These are phyloP conservation scores for Hystrix brachyura DNA, from an alignment of 2,113 vertebrate species.

Conservation along the genomic window DNA sequence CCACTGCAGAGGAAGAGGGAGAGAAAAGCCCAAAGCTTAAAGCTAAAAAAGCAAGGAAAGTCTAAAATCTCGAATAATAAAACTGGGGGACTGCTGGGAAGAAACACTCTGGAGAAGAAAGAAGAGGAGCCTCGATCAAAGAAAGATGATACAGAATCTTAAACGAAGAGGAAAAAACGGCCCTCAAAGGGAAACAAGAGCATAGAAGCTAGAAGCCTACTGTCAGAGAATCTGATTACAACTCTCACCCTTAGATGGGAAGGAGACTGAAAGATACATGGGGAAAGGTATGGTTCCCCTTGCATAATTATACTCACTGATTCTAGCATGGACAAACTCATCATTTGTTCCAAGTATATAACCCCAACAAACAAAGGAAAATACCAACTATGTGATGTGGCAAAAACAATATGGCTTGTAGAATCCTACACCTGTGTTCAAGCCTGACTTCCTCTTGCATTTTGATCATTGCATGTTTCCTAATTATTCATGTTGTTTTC, in stretches of 20 bases:
- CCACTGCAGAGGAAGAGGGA: constrained; percentile 20
- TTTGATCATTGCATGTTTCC: not conserved
- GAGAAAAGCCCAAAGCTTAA: constrained; percentile 53
- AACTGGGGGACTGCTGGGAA: constrained; percentile 66
- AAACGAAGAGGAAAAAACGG: constrained; percentile 43
- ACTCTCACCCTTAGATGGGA: not conserved
- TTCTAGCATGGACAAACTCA: not conserved
- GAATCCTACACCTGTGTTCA: not conserved
- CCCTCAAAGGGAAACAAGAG: constrained; percentile 56
- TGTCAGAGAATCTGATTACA: constrained; percentile 28
- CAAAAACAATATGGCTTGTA: not conserved
- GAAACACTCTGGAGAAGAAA: constrained; percentile 74
- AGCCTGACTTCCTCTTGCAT: not conserved
- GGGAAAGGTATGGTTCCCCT: not conserved
- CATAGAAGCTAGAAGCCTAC: constrained; percentile 2
- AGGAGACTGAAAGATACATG: not conserved
- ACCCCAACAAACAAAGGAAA: not conserved
- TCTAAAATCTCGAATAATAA: constrained; percentile 61
- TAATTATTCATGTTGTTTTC: not conserved
- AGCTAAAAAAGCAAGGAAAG: constrained; percentile 61
- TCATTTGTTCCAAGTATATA: not conserved
- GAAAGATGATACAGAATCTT: constrained; percentile 68
- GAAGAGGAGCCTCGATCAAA: constrained; percentile 64
- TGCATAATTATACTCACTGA: not conserved
- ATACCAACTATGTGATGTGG: not conserved